These are phyloP conservation scores for Penaeus japonicus DNA, from an alignment of 1,140 invertebrate genomes.

Conservation along the genomic window DNA sequence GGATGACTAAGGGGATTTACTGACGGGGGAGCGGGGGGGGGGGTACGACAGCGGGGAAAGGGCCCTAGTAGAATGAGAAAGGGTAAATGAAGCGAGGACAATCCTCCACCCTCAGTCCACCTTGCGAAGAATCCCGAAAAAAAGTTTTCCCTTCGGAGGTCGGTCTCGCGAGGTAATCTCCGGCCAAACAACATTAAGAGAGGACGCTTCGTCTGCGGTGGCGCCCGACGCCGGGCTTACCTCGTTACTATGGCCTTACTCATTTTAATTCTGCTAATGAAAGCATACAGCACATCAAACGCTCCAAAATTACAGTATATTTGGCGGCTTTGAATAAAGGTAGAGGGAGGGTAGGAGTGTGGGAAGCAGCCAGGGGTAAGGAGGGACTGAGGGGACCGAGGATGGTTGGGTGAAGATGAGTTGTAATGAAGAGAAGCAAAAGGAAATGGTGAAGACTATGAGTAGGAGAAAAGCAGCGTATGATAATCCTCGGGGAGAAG, in stretches of 20 bases:
- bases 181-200: neutral
- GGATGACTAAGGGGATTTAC: neutral
- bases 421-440: too few relatives aligned
- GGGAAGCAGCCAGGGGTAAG: neutral
- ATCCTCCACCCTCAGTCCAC: too few relatives aligned
- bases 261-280: conserved; percentile 54
- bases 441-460: neutral
- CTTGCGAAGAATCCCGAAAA: too few relatives aligned
- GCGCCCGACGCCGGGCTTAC: neutral
- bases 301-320: conserved; percentile 50
- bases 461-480: neutral
- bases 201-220: neutral
- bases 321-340: conserved; percentile 31
- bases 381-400: too few relatives aligned
- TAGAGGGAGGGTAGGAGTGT: neutral
- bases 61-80: neutral
- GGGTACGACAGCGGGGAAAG: neutral
- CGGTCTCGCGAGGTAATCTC: too few relatives aligned
- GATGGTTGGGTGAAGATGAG: too few relatives aligned
- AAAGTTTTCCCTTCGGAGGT: too few relatives aligned
- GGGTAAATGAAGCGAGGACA: neutral
- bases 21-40: too few relatives aligned
- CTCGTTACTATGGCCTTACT: conserved; percentile 34
- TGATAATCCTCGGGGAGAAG: neutral
- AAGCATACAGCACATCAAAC: conserved; percentile 54